Percentiles rank a stretch among this genome's conserved stretches.
These are phyloP conservation scores for Phyllotreta cruciferae DNA, from an alignment of 2,888 invertebrate species.

Conservation along the genomic window DNA sequence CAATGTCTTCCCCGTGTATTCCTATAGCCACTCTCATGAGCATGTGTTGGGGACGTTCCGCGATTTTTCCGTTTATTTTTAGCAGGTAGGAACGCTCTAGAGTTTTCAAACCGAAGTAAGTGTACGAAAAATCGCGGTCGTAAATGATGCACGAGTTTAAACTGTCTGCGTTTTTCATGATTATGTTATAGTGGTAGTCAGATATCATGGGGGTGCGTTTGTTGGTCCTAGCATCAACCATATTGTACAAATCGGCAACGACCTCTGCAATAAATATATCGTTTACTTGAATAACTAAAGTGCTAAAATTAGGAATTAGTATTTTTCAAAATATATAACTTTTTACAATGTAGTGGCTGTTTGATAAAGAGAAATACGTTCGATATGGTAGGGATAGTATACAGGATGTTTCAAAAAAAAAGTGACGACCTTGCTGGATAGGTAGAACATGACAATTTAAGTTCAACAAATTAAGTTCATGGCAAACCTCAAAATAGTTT, in stretches of 20 bases:
- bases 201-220: slow-evolving; percentile 84
- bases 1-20: slow-evolving; percentile 91
- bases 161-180: slow-evolving; percentile 85
- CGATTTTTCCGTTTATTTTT: slow-evolving; percentile 90
- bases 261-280: slow-evolving; percentile 74
- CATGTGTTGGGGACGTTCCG: slow-evolving; percentile 98
- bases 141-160: slow-evolving; percentile 96
- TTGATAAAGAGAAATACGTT: neutral
- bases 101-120: slow-evolving; percentile 99
- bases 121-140: slow-evolving; percentile 95
- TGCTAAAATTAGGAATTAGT: neutral
- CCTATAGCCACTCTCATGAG: slow-evolving; percentile 97
- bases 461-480: no score
- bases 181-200: slow-evolving; percentile 78
- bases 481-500: no score
- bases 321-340: no score
- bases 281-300: neutral
- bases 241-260: slow-evolving; percentile 82
- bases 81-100: slow-evolving; percentile 93
- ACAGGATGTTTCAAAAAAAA: neutral
- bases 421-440: no score
- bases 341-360: neutral
- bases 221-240: slow-evolving; percentile 77
- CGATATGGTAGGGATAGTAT: neutral
- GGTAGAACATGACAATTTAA: no score